Evolutionary conservation across 2,797 vertebrate species (phyloP).

Genomic region (Brotula barbata): DNA sequence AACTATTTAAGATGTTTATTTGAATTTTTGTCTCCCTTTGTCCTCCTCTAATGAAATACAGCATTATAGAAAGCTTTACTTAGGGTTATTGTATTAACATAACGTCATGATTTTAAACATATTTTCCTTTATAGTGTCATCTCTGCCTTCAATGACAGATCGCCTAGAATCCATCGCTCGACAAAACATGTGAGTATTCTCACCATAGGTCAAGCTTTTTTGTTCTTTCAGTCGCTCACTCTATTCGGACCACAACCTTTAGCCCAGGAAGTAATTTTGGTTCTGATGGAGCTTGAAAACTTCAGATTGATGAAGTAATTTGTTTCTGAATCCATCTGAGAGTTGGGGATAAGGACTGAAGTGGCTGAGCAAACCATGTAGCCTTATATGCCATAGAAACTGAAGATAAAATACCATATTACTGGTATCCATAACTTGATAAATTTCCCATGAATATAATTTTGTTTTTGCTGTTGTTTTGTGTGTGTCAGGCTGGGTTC

Average conservation of each 20-base stretch:
- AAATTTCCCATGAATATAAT: too few relatives aligned
- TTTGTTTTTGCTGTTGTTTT: background rate
- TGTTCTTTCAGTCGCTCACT: background rate
- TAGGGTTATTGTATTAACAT: too few relatives aligned
- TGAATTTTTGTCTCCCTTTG: too few relatives aligned
- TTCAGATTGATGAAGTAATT: background rate
- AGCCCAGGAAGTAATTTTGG: background rate
- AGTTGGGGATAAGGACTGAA: background rate
- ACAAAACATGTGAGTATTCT: conserved; percentile 88
- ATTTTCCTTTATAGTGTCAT: conserved; percentile 82
- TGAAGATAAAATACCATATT: too few relatives aligned
- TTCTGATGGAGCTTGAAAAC: background rate
- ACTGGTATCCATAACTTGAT: too few relatives aligned
- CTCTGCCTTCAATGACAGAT: conserved; percentile 95
- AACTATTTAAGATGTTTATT: background rate
- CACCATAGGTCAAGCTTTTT: background rate
- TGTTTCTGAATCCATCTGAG: background rate
- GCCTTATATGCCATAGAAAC: too few relatives aligned
- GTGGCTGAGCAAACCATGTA: too few relatives aligned
- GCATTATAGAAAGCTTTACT: too few relatives aligned
- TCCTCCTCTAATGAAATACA: too few relatives aligned
- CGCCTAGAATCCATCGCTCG: conserved; percentile 96
- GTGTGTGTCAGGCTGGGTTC: conserved; percentile 83
- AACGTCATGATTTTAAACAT: too few relatives aligned
- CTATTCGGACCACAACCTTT: background rate